phyloP scores from a whole-genome alignment of 2,888 invertebrate genomes.

The Andrena fulva region DNA sequence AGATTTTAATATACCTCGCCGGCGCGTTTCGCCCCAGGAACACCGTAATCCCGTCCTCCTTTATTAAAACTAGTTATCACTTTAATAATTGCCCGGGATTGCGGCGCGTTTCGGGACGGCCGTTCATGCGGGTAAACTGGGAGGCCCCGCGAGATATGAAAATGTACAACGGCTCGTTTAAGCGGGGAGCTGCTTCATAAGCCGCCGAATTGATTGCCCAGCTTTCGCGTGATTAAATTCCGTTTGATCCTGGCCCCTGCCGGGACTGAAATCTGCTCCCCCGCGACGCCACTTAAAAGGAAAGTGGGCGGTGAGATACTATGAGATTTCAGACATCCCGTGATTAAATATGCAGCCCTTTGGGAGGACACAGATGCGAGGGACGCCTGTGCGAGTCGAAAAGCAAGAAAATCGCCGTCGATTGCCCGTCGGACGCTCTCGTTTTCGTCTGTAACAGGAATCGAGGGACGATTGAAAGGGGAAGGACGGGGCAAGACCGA shows the following conservation, averaged over 20 bases:
- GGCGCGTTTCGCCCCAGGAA: not conserved
- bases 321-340: no score
- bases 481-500: not conserved
- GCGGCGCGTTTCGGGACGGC: slow-evolving; percentile 10
- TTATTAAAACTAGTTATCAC: slow-evolving; percentile 61
- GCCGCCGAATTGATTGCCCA: slow-evolving; percentile 38
- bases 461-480: slow-evolving; percentile 7
- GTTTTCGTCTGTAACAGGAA: slow-evolving; percentile 48
- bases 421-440: not conserved
- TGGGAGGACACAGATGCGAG: no score
- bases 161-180: slow-evolving; percentile 30
- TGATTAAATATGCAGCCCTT: no score
- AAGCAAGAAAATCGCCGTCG: not conserved
- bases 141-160: slow-evolving; percentile 16
- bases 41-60: slow-evolving; percentile 32
- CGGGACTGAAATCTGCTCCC: not conserved
- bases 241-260: slow-evolving; percentile 21
- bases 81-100: slow-evolving; percentile 52
- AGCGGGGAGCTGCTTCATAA: slow-evolving; percentile 20
- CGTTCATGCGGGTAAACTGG: not conserved
- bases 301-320: no score
- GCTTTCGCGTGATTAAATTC: slow-evolving; percentile 41
- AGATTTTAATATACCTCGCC: slow-evolving; percentile 48
- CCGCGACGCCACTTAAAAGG: no score
- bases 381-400: not conserved